Evolutionary conservation across 37 sponge, comb jelly and placozoan species (phyloP), one percentile per base, ranked within the genome.

Genomic region (Beroe ovata): DNA sequence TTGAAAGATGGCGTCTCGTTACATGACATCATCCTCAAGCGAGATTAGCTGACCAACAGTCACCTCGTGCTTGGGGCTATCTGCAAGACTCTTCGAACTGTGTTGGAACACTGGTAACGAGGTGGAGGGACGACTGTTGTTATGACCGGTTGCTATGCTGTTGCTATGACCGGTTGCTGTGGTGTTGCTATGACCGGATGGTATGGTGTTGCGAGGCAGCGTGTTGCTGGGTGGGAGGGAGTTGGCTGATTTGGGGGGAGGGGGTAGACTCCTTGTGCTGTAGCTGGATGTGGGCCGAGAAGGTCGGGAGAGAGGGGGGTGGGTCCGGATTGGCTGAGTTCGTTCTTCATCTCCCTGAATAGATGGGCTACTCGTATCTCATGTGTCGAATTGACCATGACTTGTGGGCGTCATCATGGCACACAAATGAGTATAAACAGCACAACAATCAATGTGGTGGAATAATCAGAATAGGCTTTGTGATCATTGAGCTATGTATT

Each of bases 291-390:
- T 47, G 54, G 54, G 54, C 54, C 54, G 54, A 47, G 54, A 11
- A 11, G 54, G 54, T 16, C 54, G 54, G 54, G 54, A 16, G 6
- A 47, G 63, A 23, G 23, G 63, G 21, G 63, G 63, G 6, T 20
- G 63, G 34, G 35, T 36, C 88, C 6, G 25, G 18, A 20, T 39
- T 28, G 16, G 90, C 38, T 0, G 26, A 28, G 29, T 63, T 64
- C 25, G 66, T 37, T 38, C 95, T 93, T 29, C 38, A 39, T 47
- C 54, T 6, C 54, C 54, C n/a, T n/a, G n/a, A n/a, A n/a, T n/a
- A n/a, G n/a, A n/a, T n/a, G n/a, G n/a, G n/a, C n/a, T n/a, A n/a
- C n/a, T n/a, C n/a, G n/a, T n/a, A n/a, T n/a, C n/a, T n/a, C n/a
- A n/a, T n/a, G n/a, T n/a, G n/a, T n/a, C n/a, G n/a, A n/a, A n/a